phyloP scores from a whole-genome alignment of 2,797 vertebrate species.

The Coluber constrictor region DNA sequence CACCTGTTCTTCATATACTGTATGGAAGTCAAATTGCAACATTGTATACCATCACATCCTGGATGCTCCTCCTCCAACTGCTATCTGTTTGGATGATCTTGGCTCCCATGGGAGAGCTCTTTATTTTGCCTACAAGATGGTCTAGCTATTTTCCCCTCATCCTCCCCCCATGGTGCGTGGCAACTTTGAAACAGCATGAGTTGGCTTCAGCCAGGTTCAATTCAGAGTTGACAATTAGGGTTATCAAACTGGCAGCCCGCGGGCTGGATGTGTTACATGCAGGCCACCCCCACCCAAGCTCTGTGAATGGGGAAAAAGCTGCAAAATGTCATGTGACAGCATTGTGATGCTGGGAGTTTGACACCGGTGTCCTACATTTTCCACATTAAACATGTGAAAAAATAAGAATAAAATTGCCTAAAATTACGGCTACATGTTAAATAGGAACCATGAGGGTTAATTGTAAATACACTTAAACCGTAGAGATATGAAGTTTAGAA shows the following conservation, averaged over 20 bases:
- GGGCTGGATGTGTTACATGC: background rate
- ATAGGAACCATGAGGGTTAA: background rate
- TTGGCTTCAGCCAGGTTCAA: no score
- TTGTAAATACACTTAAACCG: slow-evolving; percentile 13
- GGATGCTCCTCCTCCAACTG: background rate
- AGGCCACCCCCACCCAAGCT: background rate
- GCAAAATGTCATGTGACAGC: background rate
- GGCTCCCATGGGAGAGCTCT: no score
- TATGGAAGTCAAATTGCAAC: background rate
- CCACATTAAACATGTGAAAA: background rate
- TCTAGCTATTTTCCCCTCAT: no score
- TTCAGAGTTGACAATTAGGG: no score
- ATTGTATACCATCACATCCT: background rate
- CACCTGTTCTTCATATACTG: background rate
- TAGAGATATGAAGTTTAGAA: background rate
- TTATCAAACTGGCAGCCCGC: background rate
- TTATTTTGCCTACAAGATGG: no score
- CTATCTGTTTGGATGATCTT: no score
- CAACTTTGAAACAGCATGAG: no score
- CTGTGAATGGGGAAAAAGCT: background rate
- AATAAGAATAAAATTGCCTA: background rate
- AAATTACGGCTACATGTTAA: background rate
- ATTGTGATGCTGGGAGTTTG: fast-evolving
- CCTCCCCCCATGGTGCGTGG: no score
- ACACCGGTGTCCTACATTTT: background rate